Evolutionary conservation across 2,797 vertebrate genomes (phyloP), one percentile per base, ranked within the genome.

Genomic region (Miichthys miiuy): DNA sequence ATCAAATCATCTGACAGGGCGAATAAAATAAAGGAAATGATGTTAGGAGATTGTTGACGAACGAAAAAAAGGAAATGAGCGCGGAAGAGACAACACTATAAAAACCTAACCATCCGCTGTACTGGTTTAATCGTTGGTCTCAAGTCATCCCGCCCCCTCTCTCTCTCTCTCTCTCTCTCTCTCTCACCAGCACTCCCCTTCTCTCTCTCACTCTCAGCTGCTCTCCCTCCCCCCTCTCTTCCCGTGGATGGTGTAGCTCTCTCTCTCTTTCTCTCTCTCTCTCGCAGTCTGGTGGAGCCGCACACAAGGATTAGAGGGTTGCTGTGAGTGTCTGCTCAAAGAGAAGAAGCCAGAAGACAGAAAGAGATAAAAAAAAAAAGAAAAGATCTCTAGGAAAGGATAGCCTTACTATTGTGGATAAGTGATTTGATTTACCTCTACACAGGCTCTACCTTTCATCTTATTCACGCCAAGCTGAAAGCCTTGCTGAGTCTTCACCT

Each of bases 221-320:
- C 94, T 94, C 94, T 87, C 44, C 41, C 42, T 44, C 42, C 81
- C 86, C 91, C 91, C 86, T 89, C 88, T 85, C 91, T 84, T 87
- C 75, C 83, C 58, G 87, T 93, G 88, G 92, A 94, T 91, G 93
- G 91, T 93, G 89, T 88, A 87, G 83, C 77, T 30, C 89, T 90
- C 89, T 85, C 79, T 79, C 44, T 72, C 61, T 67, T 20, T 55
- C 80, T 89, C 88, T 66, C 88, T 92, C 93, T 91, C 89, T 92
- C 92, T 83, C 81, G 68, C 93, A 93, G 92, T 94, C 93, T 94
- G 91, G 73, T 86, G 79, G 89, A 92, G 93, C 85, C 48, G 86
- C 92, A 87, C 93, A 89, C 89, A 89, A 79, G 92, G 92, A 93
- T 92, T 92, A 93, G 93, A 93, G 91, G 87, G 88, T 88, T 89